phyloP scores from a whole-genome alignment of 2,888 invertebrate genomes.

The Habrosyne pyritoides region DNA sequence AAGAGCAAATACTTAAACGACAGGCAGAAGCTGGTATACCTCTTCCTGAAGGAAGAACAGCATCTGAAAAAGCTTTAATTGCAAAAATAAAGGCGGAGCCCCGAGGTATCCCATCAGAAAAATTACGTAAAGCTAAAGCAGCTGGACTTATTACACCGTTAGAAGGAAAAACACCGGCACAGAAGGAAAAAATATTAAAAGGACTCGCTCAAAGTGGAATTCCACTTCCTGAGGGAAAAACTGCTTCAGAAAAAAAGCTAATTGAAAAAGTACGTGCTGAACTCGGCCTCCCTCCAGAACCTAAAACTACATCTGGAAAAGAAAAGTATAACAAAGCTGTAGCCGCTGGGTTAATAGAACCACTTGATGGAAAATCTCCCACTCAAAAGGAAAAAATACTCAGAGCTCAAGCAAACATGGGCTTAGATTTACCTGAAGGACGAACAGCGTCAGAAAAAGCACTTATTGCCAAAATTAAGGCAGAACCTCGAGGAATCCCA shows the following conservation, averaged over 20 bases:
- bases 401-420: conserved; percentile 27
- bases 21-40: conserved; percentile 29
- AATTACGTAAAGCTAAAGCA: conserved; percentile 22
- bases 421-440: conserved; percentile 39
- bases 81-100: conserved; percentile 14
- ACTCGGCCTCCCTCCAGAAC: conserved; percentile 31
- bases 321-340: conserved; percentile 27
- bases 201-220: conserved; percentile 29
- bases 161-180: conserved; percentile 37
- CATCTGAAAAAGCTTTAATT: conserved; percentile 35
- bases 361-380: conserved; percentile 36
- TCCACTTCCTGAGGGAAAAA: conserved; percentile 36
- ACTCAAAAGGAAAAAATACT: conserved; percentile 42
- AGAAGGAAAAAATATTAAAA: conserved; percentile 44
- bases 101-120: conserved; percentile 21
- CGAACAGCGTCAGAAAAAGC: conserved; percentile 40
- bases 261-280: conserved; percentile 30
- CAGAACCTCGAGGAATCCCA: not conserved
- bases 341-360: conserved; percentile 33
- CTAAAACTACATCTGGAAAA: conserved; percentile 25
- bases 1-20: conserved; percentile 32
- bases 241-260: conserved; percentile 35
- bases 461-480: conserved; percentile 10
- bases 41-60: conserved; percentile 37
- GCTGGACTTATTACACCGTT: conserved; percentile 35